Base-by-base conservation (phyloP, 2,797 vertebrate species). In the Muraenolepis orangiensis region DNA sequence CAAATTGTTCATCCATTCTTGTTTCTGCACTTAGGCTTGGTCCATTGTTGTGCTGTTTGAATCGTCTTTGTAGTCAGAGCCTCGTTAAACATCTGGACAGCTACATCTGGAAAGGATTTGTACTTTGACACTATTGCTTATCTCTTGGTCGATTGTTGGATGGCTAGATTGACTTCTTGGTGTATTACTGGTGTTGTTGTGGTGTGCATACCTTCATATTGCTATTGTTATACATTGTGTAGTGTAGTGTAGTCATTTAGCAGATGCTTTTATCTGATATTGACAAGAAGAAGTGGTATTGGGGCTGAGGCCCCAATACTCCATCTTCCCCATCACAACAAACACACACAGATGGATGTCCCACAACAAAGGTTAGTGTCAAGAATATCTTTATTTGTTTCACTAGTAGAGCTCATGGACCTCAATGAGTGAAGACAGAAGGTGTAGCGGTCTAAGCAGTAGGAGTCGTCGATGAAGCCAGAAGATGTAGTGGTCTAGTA, bases 401-500 rank as follows among this genome's bases (percentile, higher is more conserved):
- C 46, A 57, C n/a, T 5, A n/a, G 6, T n/a, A n/a, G 4, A 20
- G 20, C 13, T 46, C n/a, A n/a, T n/a, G n/a, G n/a, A n/a, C n/a
- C n/a, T n/a, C n/a, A n/a, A n/a, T 2, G 42, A 46, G 4, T 18
- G 42, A 14, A 13, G 3, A 14, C 12, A 18, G 13, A 46, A 46
- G 42, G n/a, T n/a, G n/a, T 46, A 18, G 16, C 18, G 42, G 42
- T 46, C 42, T 46, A 46, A 40, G 11, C 10, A 13, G 34, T 36
- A 36, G 34, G 34, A 36, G 34, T 36, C 34, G 34, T 36, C 8
- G 34, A 36, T 36, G 32, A 69, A 36, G 7, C 1, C 31, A 0
- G 51, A 12, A 30, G 2, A 1, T n/a, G 40, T 51, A 10, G 0
- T 77, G 12, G 0, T 79, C 73, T 86, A 86, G 69, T 85, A 57